Conservation (phyloP, 2,888 invertebrate species). For the Nemapogon koenigi region DNA sequence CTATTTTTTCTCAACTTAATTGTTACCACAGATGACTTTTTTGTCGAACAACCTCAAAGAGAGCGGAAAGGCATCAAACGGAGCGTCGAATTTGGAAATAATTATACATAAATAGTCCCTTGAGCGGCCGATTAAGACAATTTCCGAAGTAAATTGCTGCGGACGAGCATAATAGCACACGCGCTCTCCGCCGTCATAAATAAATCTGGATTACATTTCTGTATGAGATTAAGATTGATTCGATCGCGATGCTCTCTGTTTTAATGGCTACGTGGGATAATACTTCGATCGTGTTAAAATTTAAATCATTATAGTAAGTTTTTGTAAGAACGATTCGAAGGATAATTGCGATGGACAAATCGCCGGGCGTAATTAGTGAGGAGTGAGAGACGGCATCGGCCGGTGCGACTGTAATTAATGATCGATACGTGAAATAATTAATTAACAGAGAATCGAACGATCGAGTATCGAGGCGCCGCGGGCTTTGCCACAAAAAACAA, state of each 20-base stretch:
- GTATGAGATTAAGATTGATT: constrained; percentile 65
- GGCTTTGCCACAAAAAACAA: constrained; percentile 58
- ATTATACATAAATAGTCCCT: constrained; percentile 67
- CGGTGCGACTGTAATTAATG: constrained; percentile 54
- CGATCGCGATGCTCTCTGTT: constrained; percentile 59
- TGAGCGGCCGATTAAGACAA: constrained; percentile 66
- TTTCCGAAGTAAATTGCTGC: constrained; percentile 65
- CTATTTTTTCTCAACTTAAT: constrained; percentile 61
- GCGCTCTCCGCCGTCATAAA: constrained; percentile 57
- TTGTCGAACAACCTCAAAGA: constrained; percentile 63
- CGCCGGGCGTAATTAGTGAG: constrained; percentile 47
- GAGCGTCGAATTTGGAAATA: constrained; percentile 65
- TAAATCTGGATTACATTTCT: constrained; percentile 64
- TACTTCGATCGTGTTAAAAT: constrained; percentile 52
- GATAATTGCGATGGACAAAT: constrained; percentile 62
- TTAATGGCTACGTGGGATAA: constrained; percentile 53
- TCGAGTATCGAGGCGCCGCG: constrained; percentile 42
- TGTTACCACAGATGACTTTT: constrained; percentile 66
- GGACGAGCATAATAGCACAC: constrained; percentile 65
- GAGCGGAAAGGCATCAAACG: constrained; percentile 66
- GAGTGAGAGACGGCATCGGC: constrained; percentile 43
- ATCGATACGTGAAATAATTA: constrained; percentile 65
- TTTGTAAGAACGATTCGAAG: constrained; percentile 48
- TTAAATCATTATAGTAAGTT: constrained; percentile 51
- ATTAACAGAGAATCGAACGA: constrained; percentile 47